phyloP scores from a whole-genome alignment of 2,113 vertebrate species.

The Lasiurus cinereus region DNA sequence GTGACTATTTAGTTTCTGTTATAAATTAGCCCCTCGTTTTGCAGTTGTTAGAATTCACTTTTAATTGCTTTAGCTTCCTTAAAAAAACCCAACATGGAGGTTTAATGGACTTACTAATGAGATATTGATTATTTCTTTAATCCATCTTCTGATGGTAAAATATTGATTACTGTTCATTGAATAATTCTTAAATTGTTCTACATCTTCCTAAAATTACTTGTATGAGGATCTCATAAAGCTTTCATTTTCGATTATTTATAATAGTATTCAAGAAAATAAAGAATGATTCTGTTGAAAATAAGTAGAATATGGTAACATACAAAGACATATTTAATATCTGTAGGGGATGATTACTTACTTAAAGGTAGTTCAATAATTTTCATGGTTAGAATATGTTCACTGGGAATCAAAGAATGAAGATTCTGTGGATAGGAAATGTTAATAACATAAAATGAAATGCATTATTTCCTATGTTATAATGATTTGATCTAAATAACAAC shows the following conservation, averaged over 20 bases:
- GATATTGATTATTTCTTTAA: conserved; percentile 85
- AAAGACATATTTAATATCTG: not conserved
- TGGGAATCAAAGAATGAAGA: not conserved
- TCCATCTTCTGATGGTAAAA: conserved; percentile 75
- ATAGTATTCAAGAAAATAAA: conserved; percentile 63
- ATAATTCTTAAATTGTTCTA: conserved; percentile 78
- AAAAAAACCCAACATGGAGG: conserved; percentile 75
- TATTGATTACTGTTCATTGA: conserved; percentile 82
- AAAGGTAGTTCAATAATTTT: conserved; percentile 1
- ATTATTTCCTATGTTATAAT: not conserved
- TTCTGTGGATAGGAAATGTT: not conserved
- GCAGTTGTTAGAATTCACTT: conserved; percentile 82
- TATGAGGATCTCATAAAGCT: conserved; percentile 73
- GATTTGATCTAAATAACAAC: not conserved
- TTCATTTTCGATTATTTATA: conserved; percentile 60
- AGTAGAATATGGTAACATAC: conserved; percentile 46
- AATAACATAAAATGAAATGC: not conserved
- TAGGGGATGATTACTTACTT: not conserved
- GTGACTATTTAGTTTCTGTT: conserved; percentile 77
- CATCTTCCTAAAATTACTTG: conserved; percentile 76
- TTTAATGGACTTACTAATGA: conserved; percentile 85
- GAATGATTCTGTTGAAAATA: not conserved
- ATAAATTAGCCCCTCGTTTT: conserved; percentile 73
- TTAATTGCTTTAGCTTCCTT: conserved; percentile 79
- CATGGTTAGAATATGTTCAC: not conserved